Conservation (phyloP, 2,113 vertebrate species). For the Oncorhynchus keta region DNA sequence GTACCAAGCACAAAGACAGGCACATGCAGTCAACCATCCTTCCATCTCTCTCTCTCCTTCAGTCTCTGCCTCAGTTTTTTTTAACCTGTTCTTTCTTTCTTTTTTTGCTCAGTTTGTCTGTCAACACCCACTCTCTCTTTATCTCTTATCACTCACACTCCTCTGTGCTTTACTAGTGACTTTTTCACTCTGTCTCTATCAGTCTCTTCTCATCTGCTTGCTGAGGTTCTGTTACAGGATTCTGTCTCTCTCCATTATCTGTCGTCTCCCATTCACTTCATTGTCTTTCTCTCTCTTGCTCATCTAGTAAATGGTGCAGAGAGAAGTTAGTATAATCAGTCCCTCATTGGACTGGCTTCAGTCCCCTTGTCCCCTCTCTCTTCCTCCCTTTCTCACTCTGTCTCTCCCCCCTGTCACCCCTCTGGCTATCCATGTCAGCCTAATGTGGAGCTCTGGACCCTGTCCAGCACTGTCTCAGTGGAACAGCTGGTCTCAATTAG, state of each 20-base stretch:
- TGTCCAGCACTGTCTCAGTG: conserved; percentile 47
- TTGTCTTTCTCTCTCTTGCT: not conserved
- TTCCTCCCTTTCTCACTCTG: not conserved
- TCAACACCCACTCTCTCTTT: not conserved
- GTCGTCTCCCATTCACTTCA: not conserved
- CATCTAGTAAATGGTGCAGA: not conserved
- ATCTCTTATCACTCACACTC: conserved; percentile 13
- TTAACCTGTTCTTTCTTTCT: conserved; percentile 10
- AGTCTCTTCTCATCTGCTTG: not conserved
- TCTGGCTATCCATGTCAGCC: conserved; percentile 41
- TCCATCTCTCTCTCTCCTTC: conserved; percentile 27
- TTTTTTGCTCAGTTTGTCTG: not conserved
- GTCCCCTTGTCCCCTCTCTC: not conserved
- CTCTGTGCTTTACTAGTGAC: not conserved
- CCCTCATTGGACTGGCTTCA: conserved; percentile 1
- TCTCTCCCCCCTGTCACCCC: conserved; percentile 7
- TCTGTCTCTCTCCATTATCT: not conserved
- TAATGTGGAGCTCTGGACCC: conserved; percentile 48
- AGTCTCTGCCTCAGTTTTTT: conserved; percentile 5
- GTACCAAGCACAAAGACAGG: conserved; percentile 52
- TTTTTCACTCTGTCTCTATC: not conserved
- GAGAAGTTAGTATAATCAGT: not conserved
- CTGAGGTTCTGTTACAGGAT: not conserved
- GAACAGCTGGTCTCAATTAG: conserved; percentile 67
- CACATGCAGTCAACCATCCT: conserved; percentile 56